Percentiles rank a stretch among this genome's conserved stretches.
These are phyloP conservation scores for Pemphigus obesinymphae DNA, from an alignment of 1,140 invertebrate genomes.

Conservation along the genomic window DNA sequence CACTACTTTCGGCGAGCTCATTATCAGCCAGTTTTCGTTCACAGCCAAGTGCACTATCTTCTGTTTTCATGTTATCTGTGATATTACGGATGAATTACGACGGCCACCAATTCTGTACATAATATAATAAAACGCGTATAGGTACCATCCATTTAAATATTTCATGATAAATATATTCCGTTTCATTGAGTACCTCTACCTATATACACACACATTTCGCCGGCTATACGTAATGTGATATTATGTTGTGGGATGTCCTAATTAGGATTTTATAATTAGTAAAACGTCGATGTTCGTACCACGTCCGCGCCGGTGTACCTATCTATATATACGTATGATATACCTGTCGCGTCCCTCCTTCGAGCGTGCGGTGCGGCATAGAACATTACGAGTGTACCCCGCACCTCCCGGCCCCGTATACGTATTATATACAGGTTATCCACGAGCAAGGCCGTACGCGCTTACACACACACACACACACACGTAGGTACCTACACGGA, in stretches of 20 bases:
- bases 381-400: slow-evolving; percentile 13
- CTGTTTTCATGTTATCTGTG: too few species aligned
- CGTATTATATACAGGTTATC: slow-evolving; percentile 26
- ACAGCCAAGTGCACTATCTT: too few species aligned
- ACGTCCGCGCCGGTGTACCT: neutral
- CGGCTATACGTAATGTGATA: neutral
- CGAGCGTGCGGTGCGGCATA: neutral
- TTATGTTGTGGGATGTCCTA: slow-evolving; percentile 24
- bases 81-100: too few species aligned
- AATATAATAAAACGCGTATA: too few species aligned
- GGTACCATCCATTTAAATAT: too few species aligned
- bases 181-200: neutral
- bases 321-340: neutral
- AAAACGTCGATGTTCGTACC: slow-evolving; percentile 32
- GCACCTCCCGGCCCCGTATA: neutral
- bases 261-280: slow-evolving; percentile 42
- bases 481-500: too few species aligned
- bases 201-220: neutral
- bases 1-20: too few species aligned
- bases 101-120: too few species aligned
- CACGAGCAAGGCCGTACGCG: neutral
- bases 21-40: too few species aligned
- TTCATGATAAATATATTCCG: neutral
- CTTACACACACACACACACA: neutral
- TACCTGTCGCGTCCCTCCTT: neutral